Evolutionary conservation across 2,888 invertebrate genomes (phyloP).

Genomic region (Pachliopta kotzebuea): DNA sequence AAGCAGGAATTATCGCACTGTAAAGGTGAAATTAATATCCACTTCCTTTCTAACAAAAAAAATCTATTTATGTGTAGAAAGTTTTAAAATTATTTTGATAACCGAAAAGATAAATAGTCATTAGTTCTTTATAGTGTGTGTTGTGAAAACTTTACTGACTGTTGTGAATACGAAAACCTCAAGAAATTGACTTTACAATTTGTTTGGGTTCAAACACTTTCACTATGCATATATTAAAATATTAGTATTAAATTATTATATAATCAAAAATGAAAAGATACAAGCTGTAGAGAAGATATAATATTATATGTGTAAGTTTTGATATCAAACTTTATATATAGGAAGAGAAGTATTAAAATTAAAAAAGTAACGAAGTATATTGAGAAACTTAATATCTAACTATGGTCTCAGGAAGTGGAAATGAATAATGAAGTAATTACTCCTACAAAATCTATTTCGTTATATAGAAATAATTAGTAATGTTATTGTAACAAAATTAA

Average conservation of each 20-base stretch:
- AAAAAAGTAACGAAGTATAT: too few relatives aligned
- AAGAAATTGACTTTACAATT: neutral
- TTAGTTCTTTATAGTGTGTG: conserved; percentile 11
- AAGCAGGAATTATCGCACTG: neutral
- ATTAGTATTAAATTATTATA: too few relatives aligned
- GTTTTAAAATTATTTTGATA: conserved; percentile 18
- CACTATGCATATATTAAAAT: too few relatives aligned
- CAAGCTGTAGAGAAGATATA: too few relatives aligned
- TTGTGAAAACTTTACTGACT: neutral
- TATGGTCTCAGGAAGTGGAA: too few relatives aligned
- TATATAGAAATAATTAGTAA: neutral
- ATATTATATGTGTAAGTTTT: too few relatives aligned
- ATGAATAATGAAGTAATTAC: neutral
- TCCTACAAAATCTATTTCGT: neutral
- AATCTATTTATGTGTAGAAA: conserved; percentile 12
- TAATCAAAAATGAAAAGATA: too few relatives aligned
- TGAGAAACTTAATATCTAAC: too few relatives aligned
- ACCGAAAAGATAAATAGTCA: conserved; percentile 9
- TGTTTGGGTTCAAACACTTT: too few relatives aligned
- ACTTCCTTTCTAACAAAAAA: neutral
- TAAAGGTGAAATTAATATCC: neutral
- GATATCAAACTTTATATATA: too few relatives aligned
- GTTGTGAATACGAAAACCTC: neutral
- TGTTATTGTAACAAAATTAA: neutral
- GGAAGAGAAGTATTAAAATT: too few relatives aligned